Base-by-base conservation (phyloP, 1,140 invertebrate genomes). In the Drosophila takahashii region DNA sequence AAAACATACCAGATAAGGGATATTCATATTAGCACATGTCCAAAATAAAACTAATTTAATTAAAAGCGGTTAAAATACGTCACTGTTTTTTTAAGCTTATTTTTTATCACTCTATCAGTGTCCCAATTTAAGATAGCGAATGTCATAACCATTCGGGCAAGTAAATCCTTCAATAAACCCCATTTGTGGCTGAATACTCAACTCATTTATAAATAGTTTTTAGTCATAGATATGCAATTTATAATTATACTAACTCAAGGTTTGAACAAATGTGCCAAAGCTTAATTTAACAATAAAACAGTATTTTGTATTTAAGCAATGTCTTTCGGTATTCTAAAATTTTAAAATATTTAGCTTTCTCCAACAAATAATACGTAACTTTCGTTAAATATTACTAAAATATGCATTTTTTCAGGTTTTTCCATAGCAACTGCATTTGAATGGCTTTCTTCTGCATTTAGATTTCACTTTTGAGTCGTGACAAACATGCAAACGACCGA, bases 381-480 rank as follows among this genome's bases (percentile, higher is more conserved):
- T n/a, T 47, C 7, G 5, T 10, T 8, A 13, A 50, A 57, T 45
- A 39, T 27, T 27, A 32, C 48, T 15, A n/a, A 32, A 41, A 26
- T 41, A 70, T 66, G 65, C 61, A 66, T 45, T 37, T 16, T 18
- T 2, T 15, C 34, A 39, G 34, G 66, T 36, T 70, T 70, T 65
- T 13, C 32, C 13, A 8, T 11, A 3, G 2, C 48, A 57, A 70
- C 51, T 70, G 67, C 67, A 71, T 70, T 64, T 36, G 42, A 15
- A 32, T 57, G 27, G 45, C 67, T 58, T 61, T 39, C 52, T 75
- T 57, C 57, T 61, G 34, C 44, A 52, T 44, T 53, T 41, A 22
- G 59, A 69, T 86, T 86, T 86, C 75, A 87, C 81, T 87, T 72
- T 71, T 61, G 15, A 60, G 77, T 71, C 79, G 84, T 83, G 83